These are phyloP conservation scores for Eudemis profundana DNA, from an alignment of 2,888 invertebrate genomes.

Conservation along the genomic window DNA sequence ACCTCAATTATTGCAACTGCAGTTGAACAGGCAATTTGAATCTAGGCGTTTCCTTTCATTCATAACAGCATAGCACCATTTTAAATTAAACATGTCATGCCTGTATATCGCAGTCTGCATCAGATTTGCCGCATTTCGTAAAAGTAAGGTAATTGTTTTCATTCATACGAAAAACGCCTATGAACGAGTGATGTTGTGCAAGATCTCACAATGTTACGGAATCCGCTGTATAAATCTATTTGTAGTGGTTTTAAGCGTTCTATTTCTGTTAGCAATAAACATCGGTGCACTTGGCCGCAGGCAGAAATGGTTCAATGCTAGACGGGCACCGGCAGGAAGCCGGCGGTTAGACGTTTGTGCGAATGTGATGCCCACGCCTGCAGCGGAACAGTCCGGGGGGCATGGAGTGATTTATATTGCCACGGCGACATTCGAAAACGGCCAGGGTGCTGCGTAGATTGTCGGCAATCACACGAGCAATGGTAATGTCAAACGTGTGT, in stretches of 20 bases:
- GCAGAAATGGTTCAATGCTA: constrained; percentile 82
- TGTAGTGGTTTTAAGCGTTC: constrained; percentile 57
- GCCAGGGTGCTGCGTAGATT: constrained; percentile 23
- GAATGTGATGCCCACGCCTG: constrained; percentile 61
- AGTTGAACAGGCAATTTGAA: constrained; percentile 67
- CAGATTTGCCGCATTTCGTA: background rate
- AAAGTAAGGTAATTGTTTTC: too few species aligned
- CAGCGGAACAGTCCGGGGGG: constrained; percentile 52
- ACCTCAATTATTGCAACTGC: constrained; percentile 73
- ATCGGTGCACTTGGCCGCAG: constrained; percentile 80
- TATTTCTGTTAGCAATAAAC: constrained; percentile 72
- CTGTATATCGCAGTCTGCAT: background rate
- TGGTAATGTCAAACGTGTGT: background rate
- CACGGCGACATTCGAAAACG: constrained; percentile 28
- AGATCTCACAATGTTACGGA: constrained; percentile 25
- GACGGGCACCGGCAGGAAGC: constrained; percentile 66
- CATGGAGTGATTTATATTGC: constrained; percentile 39
- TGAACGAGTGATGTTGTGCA: background rate
- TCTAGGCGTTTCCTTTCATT: constrained; percentile 68
- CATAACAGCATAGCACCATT: constrained; percentile 53
- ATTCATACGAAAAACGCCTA: background rate
- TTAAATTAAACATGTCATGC: background rate
- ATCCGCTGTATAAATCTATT: constrained; percentile 33
- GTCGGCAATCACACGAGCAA: background rate
- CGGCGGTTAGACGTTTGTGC: constrained; percentile 76